These are phyloP conservation scores for Uloborus plumipes DNA, from an alignment of 2,888 invertebrate genomes.

Conservation along the genomic window DNA sequence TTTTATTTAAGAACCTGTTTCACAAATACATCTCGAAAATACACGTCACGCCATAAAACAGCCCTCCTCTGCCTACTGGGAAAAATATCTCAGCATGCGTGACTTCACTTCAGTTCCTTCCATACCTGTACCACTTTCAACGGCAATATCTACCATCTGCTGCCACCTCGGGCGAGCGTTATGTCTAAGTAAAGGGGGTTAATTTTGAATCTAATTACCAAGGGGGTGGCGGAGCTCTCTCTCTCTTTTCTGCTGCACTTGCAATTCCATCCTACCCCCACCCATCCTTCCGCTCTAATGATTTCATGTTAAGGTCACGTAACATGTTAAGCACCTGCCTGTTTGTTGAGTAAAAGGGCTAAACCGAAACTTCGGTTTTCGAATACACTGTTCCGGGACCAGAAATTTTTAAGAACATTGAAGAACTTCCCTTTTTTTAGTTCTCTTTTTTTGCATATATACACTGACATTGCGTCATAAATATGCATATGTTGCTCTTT, in stretches of 20 bases:
- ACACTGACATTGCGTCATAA: too few species aligned
- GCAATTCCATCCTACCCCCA: background rate
- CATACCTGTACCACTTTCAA: constrained; percentile 29
- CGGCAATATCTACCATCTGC: constrained; percentile 51
- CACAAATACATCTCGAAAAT: too few species aligned
- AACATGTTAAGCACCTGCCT: constrained; percentile 50
- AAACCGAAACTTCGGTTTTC: too few species aligned
- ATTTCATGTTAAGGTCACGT: constrained; percentile 62
- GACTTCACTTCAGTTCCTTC: constrained; percentile 49
- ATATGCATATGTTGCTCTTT: too few species aligned
- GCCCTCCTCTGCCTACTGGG: background rate
- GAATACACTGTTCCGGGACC: too few species aligned
- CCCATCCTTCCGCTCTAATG: constrained; percentile 34
- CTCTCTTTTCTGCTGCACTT: background rate
- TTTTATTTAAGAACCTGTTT: too few species aligned
- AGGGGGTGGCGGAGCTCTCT: constrained; percentile 15
- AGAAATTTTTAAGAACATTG: too few species aligned
- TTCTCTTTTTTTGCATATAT: too few species aligned
- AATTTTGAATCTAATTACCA: constrained; percentile 64
- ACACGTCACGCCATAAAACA: too few species aligned
- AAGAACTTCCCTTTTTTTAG: too few species aligned
- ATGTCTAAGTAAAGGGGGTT: constrained; percentile 57
- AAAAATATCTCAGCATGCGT: constrained; percentile 27
- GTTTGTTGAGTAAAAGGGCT: constrained; percentile 20
- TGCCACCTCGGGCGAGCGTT: constrained; percentile 35